Evolutionary conservation across 2,888 invertebrate species (phyloP).

Genomic region (Tenthredo amoena): DNA sequence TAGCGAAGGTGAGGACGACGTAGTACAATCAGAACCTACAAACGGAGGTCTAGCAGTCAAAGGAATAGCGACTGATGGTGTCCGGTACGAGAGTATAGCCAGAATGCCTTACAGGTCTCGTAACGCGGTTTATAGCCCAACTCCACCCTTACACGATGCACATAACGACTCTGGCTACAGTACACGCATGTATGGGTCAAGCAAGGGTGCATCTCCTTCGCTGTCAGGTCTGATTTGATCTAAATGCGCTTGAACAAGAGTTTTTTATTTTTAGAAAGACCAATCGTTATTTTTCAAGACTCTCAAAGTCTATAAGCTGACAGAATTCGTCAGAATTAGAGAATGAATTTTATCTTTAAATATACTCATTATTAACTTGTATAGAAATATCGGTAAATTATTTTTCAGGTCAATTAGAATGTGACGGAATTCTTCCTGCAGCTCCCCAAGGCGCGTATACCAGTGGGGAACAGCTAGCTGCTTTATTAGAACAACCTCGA

Average conservation of each 20-base stretch:
- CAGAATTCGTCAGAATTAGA: not conserved
- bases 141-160: constrained; percentile 79
- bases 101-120: constrained; percentile 76
- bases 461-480: constrained; percentile 69
- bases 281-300: not conserved
- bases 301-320: not conserved
- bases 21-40: constrained; percentile 64
- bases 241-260: not conserved
- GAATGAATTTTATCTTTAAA: not conserved
- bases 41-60: constrained; percentile 64
- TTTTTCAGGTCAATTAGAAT: constrained; percentile 71
- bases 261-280: not conserved
- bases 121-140: constrained; percentile 80
- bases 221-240: constrained; percentile 78
- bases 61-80: constrained; percentile 63
- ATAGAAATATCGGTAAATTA: not conserved
- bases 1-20: constrained; percentile 70
- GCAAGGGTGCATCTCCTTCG: constrained; percentile 89
- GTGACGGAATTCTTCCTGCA: constrained; percentile 69
- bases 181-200: constrained; percentile 89
- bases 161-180: constrained; percentile 94
- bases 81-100: constrained; percentile 71
- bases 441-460: constrained; percentile 65
- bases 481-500: constrained; percentile 70
- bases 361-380: not conserved